Evolutionary conservation across 2,113 vertebrate species (phyloP).

Genomic region (Petrocephalus zakoni): DNA sequence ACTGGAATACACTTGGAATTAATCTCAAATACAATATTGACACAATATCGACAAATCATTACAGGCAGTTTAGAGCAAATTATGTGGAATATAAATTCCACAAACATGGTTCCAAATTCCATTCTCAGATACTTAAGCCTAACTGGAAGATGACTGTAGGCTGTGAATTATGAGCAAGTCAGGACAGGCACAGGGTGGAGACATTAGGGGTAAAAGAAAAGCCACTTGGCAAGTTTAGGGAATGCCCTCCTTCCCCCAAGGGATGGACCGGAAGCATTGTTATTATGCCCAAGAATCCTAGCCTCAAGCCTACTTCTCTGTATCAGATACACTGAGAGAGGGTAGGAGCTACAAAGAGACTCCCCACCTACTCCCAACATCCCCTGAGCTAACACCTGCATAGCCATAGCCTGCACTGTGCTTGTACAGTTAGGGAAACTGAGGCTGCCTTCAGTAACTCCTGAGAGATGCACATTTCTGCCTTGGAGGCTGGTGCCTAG

Average conservation of each 20-base stretch:
- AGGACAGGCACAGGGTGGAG: neutral
- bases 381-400: neutral
- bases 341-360: neutral
- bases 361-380: neutral
- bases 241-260: neutral
- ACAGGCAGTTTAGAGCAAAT: neutral
- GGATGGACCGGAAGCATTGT: neutral
- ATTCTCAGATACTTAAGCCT: neutral
- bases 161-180: neutral
- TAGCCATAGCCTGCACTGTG: neutral
- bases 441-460: neutral
- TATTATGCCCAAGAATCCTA: neutral
- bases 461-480: neutral
- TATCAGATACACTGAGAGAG: neutral
- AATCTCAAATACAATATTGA: neutral
- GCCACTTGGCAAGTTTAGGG: neutral
- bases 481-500: neutral
- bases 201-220: neutral
- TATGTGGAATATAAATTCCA: neutral
- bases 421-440: neutral
- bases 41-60: neutral
- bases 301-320: neutral
- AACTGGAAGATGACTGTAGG: neutral
- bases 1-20: neutral
- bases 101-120: neutral